Percentiles rank a stretch among this genome's conserved stretches.
Evolutionary conservation across 2,888 invertebrate genomes (phyloP).

Genomic region (Myathropa florea): DNA sequence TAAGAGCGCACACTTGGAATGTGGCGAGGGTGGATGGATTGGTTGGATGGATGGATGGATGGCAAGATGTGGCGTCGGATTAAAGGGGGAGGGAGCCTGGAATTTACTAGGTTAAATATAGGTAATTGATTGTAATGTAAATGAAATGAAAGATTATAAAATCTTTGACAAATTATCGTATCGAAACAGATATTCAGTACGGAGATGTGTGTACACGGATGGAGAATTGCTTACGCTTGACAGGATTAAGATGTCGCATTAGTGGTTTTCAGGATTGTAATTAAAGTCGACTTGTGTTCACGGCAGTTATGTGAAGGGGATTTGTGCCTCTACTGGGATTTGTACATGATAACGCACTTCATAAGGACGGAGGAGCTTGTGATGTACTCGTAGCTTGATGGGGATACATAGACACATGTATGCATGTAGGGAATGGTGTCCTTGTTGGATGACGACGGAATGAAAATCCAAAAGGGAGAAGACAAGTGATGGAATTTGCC

Average conservation of each 20-base stretch:
- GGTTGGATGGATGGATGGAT: not conserved
- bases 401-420: not conserved
- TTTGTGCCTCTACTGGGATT: not conserved
- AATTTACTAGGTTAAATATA: conserved; percentile 37
- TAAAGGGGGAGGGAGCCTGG: not conserved
- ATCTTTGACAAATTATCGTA: conserved; percentile 53
- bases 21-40: not conserved
- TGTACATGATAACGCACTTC: not conserved
- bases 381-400: no score
- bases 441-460: not conserved
- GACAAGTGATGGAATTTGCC: not conserved
- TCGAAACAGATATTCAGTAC: not conserved
- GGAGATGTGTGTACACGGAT: not conserved
- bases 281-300: conserved; percentile 5
- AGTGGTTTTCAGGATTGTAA: conserved; percentile 20
- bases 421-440: not conserved
- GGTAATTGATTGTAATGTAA: conserved; percentile 57
- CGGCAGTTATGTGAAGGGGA: not conserved
- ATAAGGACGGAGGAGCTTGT: not conserved
- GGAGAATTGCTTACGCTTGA: not conserved
- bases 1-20: conserved; percentile 35
- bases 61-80: conserved; percentile 3
- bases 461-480: not conserved
- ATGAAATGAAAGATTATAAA: conserved; percentile 48
- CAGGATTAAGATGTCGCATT: conserved; percentile 16